Conservation (phyloP, 2,797 vertebrate species). For the Acrocephalus scirpaceus region DNA sequence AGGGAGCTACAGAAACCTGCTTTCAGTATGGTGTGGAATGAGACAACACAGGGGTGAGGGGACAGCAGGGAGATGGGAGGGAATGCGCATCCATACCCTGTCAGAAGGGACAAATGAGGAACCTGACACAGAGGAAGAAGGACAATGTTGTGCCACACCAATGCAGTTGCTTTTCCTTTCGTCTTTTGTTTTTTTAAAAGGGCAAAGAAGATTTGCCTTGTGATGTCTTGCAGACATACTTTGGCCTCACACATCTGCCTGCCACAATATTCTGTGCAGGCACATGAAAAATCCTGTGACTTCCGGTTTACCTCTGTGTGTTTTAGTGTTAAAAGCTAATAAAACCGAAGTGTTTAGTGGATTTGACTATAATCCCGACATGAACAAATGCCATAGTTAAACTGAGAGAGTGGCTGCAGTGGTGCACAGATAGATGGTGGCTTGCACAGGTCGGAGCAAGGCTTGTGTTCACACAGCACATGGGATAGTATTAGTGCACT, state of each 20-base stretch:
- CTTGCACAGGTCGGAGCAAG: not conserved
- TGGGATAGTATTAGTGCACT: not conserved
- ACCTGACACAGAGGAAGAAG: not conserved
- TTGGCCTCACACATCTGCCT: not conserved
- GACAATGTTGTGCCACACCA: not conserved
- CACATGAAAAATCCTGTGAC: not conserved
- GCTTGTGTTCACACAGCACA: not conserved
- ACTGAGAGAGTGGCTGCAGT: not conserved
- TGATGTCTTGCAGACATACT: not conserved
- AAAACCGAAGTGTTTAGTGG: not conserved
- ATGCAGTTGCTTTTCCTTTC: not conserved
- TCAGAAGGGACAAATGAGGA: not conserved
- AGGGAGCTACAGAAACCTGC: not conserved
- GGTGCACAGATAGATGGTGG: not conserved
- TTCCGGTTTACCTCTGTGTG: not conserved
- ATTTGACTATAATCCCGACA: not conserved
- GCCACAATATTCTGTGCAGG: not conserved
- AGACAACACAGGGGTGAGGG: not conserved
- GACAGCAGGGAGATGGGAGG: not conserved
- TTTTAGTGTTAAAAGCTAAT: not conserved
- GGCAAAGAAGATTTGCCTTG: not conserved
- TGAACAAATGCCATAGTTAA: not conserved
- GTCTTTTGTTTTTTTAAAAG: not conserved
- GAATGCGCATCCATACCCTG: not conserved
- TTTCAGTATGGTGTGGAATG: not conserved